Evolutionary conservation across 2,113 vertebrate species (phyloP).

Genomic region (Vulpes lagopus): DNA sequence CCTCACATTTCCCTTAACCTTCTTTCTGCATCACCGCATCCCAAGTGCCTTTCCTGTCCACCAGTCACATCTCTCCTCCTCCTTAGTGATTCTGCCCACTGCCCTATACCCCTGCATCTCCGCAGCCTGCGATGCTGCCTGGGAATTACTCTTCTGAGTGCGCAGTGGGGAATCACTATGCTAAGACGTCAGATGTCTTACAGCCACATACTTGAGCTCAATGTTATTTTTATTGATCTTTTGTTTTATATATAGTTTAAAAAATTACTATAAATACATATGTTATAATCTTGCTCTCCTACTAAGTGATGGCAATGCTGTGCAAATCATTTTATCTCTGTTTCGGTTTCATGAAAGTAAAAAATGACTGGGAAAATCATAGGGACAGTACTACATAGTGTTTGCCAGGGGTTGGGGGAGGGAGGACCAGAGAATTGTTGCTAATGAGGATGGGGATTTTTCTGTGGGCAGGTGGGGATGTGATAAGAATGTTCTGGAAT

Average conservation of each 20-base stretch:
- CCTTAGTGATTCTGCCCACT: not conserved
- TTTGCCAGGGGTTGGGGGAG: not conserved
- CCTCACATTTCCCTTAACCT: not conserved
- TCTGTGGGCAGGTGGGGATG: not conserved
- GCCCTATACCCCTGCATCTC: not conserved
- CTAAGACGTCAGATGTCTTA: not conserved
- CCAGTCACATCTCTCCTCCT: not conserved
- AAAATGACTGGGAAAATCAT: not conserved
- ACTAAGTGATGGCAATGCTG: not conserved
- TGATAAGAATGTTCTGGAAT: slow-evolving; percentile 1
- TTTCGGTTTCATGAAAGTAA: not conserved
- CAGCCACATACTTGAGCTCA: not conserved
- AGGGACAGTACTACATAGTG: not conserved
- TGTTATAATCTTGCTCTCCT: not conserved
- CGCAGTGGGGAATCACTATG: not conserved
- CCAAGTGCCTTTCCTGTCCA: not conserved
- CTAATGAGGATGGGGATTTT: not conserved
- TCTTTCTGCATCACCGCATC: not conserved
- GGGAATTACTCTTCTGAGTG: not conserved
- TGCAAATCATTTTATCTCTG: slow-evolving; percentile 15
- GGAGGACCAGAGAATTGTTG: not conserved
- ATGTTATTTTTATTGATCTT: not conserved
- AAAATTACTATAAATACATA: not conserved
- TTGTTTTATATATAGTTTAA: not conserved
- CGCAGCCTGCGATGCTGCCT: not conserved